Base-by-base conservation (phyloP, 1,140 invertebrate genomes). In the Ceratosolen solmsi region DNA sequence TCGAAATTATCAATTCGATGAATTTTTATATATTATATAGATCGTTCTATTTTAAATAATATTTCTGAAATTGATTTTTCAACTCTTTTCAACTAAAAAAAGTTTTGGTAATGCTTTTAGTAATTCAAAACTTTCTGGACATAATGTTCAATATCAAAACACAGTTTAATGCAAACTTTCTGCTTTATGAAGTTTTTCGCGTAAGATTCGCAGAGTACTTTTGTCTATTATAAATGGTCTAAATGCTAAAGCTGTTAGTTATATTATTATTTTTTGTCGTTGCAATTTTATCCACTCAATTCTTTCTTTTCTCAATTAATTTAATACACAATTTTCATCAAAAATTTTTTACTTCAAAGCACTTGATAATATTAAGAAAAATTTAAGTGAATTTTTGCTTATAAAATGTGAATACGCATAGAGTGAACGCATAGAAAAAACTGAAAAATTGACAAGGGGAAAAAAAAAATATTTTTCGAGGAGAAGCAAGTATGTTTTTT, bases 101-200 rank as follows among this genome's bases (percentile, higher is more conserved):
- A 60, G 27, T 27, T 60, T 60, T 60, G 25, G 27, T 22, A 30
- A 60, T 30, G n/a, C 27, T 60, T 11, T 1, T 17, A 63, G 30
- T 36, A 63, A 63, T 36, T 63, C 25, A 63, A 63, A 63, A 63
- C 60, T 33, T 63, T 63, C 30, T 63, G 33, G 60, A 63, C 30
- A 36, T 33, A 36, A 33, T 33, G 11, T 63, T 63, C 30, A 17
- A 63, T 63, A 63, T 63, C 58, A 63, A 33, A 63, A 63, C 9
- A 60, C 25, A 36, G n/a, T 63, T 36, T 63, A 63, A 36, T 63
- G 30, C 27, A 63, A 63, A 36, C 13, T 63, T 36, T 33, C 30
- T 5, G 13, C 60, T 63, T 63, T 36, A 63, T 63, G 25, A 13
- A 63, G 30, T 63, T 63, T 36, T 63, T 33, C 13, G 33, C 30